These are phyloP conservation scores for Trachelipus rathkii DNA, from an alignment of 1,140 invertebrate genomes.

Conservation along the genomic window DNA sequence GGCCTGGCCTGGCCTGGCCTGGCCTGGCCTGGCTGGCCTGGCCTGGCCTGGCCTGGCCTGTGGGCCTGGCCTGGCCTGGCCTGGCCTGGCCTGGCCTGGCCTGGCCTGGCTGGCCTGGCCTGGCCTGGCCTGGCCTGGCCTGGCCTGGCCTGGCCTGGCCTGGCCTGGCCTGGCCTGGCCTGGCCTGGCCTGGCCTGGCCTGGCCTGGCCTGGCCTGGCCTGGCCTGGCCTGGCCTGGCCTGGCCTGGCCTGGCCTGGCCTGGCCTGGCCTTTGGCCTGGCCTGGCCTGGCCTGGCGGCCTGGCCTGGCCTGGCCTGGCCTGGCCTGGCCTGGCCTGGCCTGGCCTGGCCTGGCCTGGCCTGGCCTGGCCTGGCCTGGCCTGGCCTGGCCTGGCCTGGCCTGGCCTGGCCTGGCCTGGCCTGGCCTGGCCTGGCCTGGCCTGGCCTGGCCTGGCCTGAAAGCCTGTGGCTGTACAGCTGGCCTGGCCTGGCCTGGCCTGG, in stretches of 20 bases:
- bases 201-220: conserved; percentile 28
- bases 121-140: conserved; percentile 22
- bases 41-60: conserved; percentile 26
- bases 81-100: conserved; percentile 9
- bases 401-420: conserved; percentile 7
- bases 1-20: too few relatives aligned
- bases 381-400: conserved; percentile 12
- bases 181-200: conserved; percentile 20
- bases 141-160: conserved; percentile 25
- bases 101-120: too few relatives aligned
- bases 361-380: conserved; percentile 12
- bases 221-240: conserved; percentile 26
- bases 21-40: too few relatives aligned
- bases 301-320: too few relatives aligned
- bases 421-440: conserved; percentile 22
- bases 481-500: conserved; percentile 24
- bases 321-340: conserved; percentile 29
- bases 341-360: conserved; percentile 12
- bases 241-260: conserved; percentile 19
- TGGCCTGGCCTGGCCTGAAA: background rate
- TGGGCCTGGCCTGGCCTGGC: background rate
- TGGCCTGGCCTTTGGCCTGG: conserved; percentile 25
- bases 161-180: conserved; percentile 35
- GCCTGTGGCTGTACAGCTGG: background rate
- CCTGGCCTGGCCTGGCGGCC: too few relatives aligned